Base-by-base conservation (phyloP, 1,140 invertebrate genomes). In the Ceratina japonica region DNA sequence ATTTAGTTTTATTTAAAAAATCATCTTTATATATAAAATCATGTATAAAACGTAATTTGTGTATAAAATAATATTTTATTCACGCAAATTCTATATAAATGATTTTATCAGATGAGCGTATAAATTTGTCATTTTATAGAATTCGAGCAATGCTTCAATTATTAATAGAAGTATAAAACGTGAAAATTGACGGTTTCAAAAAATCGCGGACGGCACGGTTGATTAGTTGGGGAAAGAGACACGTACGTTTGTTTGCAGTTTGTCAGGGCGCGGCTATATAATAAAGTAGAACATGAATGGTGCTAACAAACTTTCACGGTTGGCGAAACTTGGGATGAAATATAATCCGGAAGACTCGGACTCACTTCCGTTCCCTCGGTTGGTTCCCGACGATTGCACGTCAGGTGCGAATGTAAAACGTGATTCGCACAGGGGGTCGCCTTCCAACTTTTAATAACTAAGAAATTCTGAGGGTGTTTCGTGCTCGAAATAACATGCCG, bases 401-500 rank as follows among this genome's bases (percentile, higher is more conserved):
- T 81, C 65, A 62, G 70, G 61, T 74, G 20, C 20, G 58, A 75
- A 71, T 58, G 68, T 84, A 81, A 85, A 76, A 84, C 58, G 70
- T 74, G 52, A 72, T 74, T 77, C 15, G 37, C 31, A 22, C 51
- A 65, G 69, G 54, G 54, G 78, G 20, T 68, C 79, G 49, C 20
- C 65, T 70, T 49, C 24, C 24, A 77, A 78, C 65, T 84, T 84
- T 85, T 84, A 85, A 77, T 71, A 83, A 72, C 24, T 76, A 63
- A 24, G 27, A 58, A 73, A 82, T 51, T 82, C 59, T 37, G 56
- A 64, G 24, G 54, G 16, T 44, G 18, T 27, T 79, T 61, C 58
- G n/a, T 16, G 8, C 65, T 73, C 56, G 51, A 71, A 84, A 84
- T 71, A 83, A 71, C 18, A 56, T 1, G n/a, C 20, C 69, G 61